phyloP scores from a whole-genome alignment of 2,113 vertebrate species.

The Anser brachyrhynchus region DNA sequence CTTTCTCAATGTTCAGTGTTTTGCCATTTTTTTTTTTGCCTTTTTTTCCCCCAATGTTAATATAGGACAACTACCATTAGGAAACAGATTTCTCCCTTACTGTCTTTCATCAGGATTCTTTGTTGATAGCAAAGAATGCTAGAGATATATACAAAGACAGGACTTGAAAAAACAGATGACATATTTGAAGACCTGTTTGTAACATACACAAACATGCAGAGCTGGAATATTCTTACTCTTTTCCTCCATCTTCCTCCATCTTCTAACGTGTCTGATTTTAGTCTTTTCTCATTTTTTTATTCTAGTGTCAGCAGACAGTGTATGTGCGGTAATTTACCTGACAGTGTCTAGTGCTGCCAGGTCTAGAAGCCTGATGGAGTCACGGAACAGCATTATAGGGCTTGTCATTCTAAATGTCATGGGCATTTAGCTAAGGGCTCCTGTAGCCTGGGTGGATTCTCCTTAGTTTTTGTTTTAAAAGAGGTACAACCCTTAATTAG shows the following conservation, averaged over 20 bases:
- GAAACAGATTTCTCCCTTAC: not conserved
- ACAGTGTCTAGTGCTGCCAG: conserved; percentile 46
- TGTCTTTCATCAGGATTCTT: not conserved
- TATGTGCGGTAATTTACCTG: conserved; percentile 68
- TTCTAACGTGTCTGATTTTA: conserved; percentile 50
- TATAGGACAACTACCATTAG: not conserved
- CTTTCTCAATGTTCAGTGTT: not conserved
- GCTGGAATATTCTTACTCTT: not conserved
- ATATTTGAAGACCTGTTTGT: not conserved
- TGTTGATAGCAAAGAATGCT: not conserved
- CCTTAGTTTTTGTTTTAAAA: conserved; percentile 14
- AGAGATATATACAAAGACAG: not conserved
- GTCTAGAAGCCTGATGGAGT: conserved; percentile 66
- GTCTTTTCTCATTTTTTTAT: conserved; percentile 48
- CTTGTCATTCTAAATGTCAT: conserved; percentile 73
- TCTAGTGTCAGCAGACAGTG: conserved; percentile 42
- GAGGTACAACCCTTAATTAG: not conserved
- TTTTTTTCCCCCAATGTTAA: rapidly evolving
- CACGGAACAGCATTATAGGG: conserved; percentile 45
- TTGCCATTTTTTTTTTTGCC: not conserved
- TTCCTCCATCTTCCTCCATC: conserved; percentile 3
- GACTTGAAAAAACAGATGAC: not conserved
- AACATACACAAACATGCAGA: not conserved
- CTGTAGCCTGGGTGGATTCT: not conserved
- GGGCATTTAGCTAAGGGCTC: conserved; percentile 28